These are phyloP conservation scores for Calliopum simillimum DNA, from an alignment of 2,888 invertebrate species.

Conservation along the genomic window DNA sequence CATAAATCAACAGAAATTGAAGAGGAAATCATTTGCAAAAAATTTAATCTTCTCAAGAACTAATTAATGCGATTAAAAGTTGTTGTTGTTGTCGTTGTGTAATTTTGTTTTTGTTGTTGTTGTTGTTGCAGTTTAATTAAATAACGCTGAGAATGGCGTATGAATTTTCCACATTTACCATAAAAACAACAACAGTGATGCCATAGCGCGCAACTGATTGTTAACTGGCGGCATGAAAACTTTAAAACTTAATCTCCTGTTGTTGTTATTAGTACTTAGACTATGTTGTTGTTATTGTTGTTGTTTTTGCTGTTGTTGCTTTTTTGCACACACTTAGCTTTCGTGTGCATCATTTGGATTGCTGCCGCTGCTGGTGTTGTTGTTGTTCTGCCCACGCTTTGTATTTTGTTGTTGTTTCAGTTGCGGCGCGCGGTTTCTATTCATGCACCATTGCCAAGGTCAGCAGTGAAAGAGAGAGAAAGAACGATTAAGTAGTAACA, in stretches of 20 bases:
- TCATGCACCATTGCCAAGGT: slow-evolving; percentile 31
- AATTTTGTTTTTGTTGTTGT: neutral
- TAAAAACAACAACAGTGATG: neutral
- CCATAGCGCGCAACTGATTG: neutral
- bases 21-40: neutral
- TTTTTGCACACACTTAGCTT: neutral
- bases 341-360: slow-evolving; percentile 10
- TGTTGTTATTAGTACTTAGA: neutral
- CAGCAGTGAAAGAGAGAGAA: neutral
- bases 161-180: neutral
- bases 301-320: neutral
- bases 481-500: neutral
- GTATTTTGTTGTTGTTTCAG: neutral
- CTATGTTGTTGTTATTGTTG: slow-evolving; percentile 5
- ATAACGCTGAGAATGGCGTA: neutral
- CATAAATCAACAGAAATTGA: too few species aligned
- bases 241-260: slow-evolving; percentile 17
- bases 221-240: slow-evolving; percentile 17
- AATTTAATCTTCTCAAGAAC: neutral
- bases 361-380: slow-evolving; percentile 3
- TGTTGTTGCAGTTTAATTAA: neutral
- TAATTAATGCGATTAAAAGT: neutral
- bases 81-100: neutral
- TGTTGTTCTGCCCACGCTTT: slow-evolving; percentile 30
- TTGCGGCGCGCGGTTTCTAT: slow-evolving; percentile 16